phyloP scores from a whole-genome alignment of 2,888 invertebrate genomes.

The Apeira syringaria region DNA sequence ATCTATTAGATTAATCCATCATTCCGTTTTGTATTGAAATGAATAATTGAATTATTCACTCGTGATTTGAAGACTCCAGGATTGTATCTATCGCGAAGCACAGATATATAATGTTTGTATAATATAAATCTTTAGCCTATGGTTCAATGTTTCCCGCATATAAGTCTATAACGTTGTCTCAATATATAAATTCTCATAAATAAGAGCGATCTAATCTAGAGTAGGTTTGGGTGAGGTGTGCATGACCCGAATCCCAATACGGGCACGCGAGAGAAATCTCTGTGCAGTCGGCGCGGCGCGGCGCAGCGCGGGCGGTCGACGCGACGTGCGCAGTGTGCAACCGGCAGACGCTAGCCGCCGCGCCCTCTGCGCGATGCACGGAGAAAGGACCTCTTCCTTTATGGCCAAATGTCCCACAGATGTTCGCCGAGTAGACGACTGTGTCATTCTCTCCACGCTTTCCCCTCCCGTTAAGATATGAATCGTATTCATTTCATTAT shows the following conservation, averaged over 20 bases:
- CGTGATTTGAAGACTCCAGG: too few relatives aligned
- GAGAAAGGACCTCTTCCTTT: conserved; percentile 69
- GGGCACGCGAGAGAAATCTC: conserved; percentile 76
- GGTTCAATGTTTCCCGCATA: too few relatives aligned
- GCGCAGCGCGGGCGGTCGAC: conserved; percentile 27
- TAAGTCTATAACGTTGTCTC: too few relatives aligned
- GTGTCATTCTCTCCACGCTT: conserved; percentile 29
- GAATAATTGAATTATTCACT: too few relatives aligned
- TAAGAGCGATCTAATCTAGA: conserved; percentile 29
- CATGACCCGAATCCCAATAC: conserved; percentile 76
- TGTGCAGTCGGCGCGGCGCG: conserved; percentile 43
- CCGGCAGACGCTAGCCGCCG: conserved; percentile 27
- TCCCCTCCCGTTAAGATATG: conserved; percentile 30
- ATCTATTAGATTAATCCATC: too few relatives aligned
- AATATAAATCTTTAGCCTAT: too few relatives aligned
- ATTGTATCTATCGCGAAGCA: too few relatives aligned
- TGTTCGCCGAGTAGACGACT: conserved; percentile 24
- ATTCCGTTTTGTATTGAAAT: too few relatives aligned
- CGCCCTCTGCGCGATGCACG: conserved; percentile 36
- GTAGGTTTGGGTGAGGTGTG: conserved; percentile 65
- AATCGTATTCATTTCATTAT: conserved; percentile 31
- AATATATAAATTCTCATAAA: too few relatives aligned
- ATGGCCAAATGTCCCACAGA: conserved; percentile 35
- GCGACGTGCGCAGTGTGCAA: conserved; percentile 39
- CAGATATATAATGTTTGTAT: too few relatives aligned